These are phyloP conservation scores for Heliconius hortense DNA, from an alignment of 2,888 invertebrate genomes.

Conservation along the genomic window DNA sequence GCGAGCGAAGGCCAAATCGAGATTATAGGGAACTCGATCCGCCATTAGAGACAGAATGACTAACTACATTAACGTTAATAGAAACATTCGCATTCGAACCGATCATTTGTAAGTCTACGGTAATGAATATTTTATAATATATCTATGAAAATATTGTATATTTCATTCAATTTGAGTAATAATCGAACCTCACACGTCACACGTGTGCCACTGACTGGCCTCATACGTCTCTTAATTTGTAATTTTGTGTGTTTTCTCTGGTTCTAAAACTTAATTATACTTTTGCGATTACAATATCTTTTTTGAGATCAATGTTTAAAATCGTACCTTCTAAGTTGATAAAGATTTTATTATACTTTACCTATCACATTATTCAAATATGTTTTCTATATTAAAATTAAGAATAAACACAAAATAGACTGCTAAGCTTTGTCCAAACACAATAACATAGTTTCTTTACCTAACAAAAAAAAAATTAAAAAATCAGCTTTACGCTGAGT, in stretches of 20 bases:
- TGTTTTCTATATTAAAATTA: not conserved
- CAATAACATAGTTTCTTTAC: not conserved
- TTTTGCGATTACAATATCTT: too few relatives aligned
- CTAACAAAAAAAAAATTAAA: too few relatives aligned
- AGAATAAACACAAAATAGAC: not conserved
- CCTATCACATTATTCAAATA: not conserved
- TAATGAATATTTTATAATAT: constrained; percentile 11
- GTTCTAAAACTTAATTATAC: too few relatives aligned
- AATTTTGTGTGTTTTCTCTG: too few relatives aligned
- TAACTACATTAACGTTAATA: constrained; percentile 27
- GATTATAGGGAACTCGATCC: constrained; percentile 28
- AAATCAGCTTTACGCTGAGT: too few relatives aligned
- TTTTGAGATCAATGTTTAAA: not conserved
- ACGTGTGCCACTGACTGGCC: too few relatives aligned
- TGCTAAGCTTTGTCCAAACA: not conserved
- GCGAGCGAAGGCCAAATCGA: constrained; percentile 46
- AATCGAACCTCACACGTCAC: too few relatives aligned
- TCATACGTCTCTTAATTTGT: too few relatives aligned
- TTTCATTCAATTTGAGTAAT: too few relatives aligned
- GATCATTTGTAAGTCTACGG: not conserved
- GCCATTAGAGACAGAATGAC: constrained; percentile 28
- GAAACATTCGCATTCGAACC: constrained; percentile 20
- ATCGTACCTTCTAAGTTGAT: not conserved
- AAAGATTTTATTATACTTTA: not conserved
- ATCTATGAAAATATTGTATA: not conserved